Evolutionary conservation across 35 echinoderm and acorn worm genomes (phyloP).

Genomic region (Antedon bifida): DNA sequence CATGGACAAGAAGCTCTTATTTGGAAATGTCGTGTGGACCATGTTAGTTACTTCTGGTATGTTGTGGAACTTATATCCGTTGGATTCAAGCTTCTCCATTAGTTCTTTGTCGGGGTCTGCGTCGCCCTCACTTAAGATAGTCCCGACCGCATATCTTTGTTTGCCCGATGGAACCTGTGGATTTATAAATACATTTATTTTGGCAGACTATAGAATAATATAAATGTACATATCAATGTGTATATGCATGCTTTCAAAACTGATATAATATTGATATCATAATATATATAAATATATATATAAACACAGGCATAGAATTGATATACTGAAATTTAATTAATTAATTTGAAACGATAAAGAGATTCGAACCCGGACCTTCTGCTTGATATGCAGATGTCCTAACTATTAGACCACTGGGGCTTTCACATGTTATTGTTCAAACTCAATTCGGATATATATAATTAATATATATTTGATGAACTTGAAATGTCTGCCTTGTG

Average conservation of each 20-base stretch:
- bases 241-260: background rate
- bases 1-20: conserved; percentile 40
- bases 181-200: background rate
- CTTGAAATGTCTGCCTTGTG: no score
- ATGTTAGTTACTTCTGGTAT: conserved; percentile 52
- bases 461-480: no score
- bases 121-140: conserved; percentile 58
- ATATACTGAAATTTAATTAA: no score
- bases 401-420: no score
- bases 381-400: no score
- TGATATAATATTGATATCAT: background rate
- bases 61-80: conserved; percentile 44
- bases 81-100: conserved; percentile 25
- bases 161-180: conserved; percentile 32
- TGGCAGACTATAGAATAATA: background rate
- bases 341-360: no score
- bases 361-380: no score
- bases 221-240: no score
- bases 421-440: no score
- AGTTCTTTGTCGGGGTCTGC: conserved; percentile 41
- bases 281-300: background rate
- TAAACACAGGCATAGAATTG: no score
- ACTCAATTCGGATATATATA: no score
- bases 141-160: conserved; percentile 57
- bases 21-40: conserved; percentile 65